These are phyloP conservation scores for Opisthograptis luteolata DNA, from an alignment of 2,888 invertebrate species.

Conservation along the genomic window DNA sequence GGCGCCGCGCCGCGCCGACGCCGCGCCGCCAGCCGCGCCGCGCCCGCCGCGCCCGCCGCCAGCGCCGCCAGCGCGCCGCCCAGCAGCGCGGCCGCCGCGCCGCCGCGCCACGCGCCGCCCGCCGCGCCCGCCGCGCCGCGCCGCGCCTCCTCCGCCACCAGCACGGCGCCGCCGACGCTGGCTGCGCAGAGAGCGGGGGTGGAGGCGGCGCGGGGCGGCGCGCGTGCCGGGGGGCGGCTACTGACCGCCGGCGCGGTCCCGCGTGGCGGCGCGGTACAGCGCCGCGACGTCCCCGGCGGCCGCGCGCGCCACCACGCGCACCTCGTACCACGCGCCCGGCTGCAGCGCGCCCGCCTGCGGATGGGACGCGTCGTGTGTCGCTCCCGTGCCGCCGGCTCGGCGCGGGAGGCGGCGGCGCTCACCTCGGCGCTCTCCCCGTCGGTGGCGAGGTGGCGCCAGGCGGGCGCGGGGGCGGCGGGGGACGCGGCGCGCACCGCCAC, in stretches of 20 bases:
- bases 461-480: conserved; percentile 42
- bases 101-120: conserved; percentile 41
- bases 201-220: too few relatives aligned
- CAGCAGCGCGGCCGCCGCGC: conserved; percentile 48
- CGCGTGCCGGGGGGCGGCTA: conserved; percentile 8
- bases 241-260: conserved; percentile 76
- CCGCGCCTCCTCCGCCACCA: conserved; percentile 43
- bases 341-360: conserved; percentile 74
- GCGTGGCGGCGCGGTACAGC: conserved; percentile 83
- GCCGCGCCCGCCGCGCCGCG: conserved; percentile 34
- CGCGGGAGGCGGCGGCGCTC: not conserved
- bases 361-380: not conserved
- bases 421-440: conserved; percentile 61
- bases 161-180: conserved; percentile 58
- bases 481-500: conserved; percentile 77
- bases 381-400: not conserved
- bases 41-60: conserved; percentile 29
- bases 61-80: conserved; percentile 48
- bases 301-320: conserved; percentile 81
- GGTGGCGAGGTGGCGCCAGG: conserved; percentile 64
- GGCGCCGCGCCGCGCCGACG: conserved; percentile 22
- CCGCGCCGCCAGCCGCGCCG: conserved; percentile 42
- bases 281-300: conserved; percentile 82
- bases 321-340: conserved; percentile 84
- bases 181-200: conserved; percentile 42